Base-by-base conservation (phyloP, 1,140 invertebrate species). In the Vollenhovia emeryi region DNA sequence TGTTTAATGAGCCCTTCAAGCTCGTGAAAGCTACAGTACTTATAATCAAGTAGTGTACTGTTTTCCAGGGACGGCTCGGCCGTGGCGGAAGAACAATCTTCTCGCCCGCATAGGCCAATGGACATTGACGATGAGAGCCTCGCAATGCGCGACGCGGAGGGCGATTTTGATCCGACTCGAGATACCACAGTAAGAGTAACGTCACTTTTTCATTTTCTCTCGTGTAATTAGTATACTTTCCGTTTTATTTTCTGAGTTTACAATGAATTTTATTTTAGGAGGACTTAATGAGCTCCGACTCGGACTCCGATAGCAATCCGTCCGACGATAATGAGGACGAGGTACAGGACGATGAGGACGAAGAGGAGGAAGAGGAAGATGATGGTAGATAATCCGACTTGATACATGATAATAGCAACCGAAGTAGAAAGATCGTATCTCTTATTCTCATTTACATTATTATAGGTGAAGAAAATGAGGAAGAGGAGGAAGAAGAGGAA, bases 401-500 rank as follows among this genome's bases (percentile, higher is more conserved):
- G 9, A 85, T 86, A 71, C 15, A 36, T 75, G 0, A 1, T 30
- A 64, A 78, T 24, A 0, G 6, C 13, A 33, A 6, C n/a, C 27
- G 40, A 45, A 13, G 33, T 71, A n/a, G 36, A 73, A 73, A 82
- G 66, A 73, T 82, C 13, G 52, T 73, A 30, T 43, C 64, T 79
- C 0, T 71, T 36, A 52, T 36, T 40, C 62, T 57, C 21, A 7
- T 60, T 27, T 48, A 18, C 60, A 36, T 66, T 74, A 33, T 86
- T 43, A 36, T 76, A 93, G 94, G 93, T 11, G 94, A 95, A 83
- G 94, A 95, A 60, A 95, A 96, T 52, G 96, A 96, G 3, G 96
- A 96, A 64, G 96, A 97, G 52, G 96, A 97, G 62, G 96, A 97
- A 55, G 96, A 96, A 9, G 96, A 96, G 43, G 97, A 97, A 76